Conservation (phyloP, 2,113 vertebrate species). For the Mugil cephalus region DNA sequence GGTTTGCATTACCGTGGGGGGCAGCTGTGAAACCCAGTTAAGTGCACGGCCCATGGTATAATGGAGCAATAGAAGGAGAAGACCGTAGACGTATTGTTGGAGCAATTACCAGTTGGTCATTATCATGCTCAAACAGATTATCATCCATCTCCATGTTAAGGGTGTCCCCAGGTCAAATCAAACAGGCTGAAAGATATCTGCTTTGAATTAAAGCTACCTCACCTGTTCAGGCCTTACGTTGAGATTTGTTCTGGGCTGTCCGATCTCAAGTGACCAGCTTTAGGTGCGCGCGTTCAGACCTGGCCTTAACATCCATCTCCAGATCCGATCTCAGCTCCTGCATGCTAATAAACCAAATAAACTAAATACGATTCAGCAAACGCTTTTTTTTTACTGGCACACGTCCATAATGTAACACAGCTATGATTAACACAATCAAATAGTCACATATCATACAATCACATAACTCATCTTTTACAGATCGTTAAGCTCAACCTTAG, state of each 20-base stretch:
- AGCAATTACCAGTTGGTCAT: constrained; percentile 90
- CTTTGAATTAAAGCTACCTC: not conserved
- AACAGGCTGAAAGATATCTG: not conserved
- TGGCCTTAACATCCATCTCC: too few relatives aligned
- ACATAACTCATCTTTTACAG: not conserved
- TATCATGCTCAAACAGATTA: constrained; percentile 88
- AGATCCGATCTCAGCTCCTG: too few relatives aligned
- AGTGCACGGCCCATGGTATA: constrained; percentile 44
- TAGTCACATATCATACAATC: too few relatives aligned
- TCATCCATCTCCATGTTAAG: constrained; percentile 89
- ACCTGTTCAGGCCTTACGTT: not conserved
- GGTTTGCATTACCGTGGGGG: constrained; percentile 83
- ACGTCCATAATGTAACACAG: not conserved
- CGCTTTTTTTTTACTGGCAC: not conserved
- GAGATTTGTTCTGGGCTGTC: not conserved
- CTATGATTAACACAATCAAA: not conserved
- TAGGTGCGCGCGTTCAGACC: too few relatives aligned
- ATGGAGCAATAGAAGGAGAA: constrained; percentile 43
- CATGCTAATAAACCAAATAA: too few relatives aligned
- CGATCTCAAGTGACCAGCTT: too few relatives aligned
- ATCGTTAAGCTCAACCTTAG: not conserved
- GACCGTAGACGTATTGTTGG: constrained; percentile 80
- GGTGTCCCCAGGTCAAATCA: constrained; percentile 86
- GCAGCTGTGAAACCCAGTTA: constrained; percentile 61
- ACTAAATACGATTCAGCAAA: too few relatives aligned